phyloP scores from a whole-genome alignment of 2,888 invertebrate genomes.

The Lasioglossum vierecki region DNA sequence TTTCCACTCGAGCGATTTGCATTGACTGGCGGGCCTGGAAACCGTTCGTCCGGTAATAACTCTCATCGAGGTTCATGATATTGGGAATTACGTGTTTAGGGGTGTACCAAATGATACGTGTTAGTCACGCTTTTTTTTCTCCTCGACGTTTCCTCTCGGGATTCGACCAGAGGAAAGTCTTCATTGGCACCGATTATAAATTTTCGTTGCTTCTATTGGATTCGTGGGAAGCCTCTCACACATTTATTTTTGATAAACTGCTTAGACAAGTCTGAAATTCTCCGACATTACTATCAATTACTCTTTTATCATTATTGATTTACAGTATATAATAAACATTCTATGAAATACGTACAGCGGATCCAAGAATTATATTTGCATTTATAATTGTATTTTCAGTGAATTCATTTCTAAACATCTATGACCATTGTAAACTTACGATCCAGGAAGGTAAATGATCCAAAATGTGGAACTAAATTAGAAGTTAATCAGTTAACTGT shows the following conservation, averaged over 20 bases:
- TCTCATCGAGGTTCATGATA: constrained; percentile 34
- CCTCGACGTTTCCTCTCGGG: background rate
- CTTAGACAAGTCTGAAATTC: background rate
- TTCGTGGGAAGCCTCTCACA: background rate
- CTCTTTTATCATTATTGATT: too few relatives aligned
- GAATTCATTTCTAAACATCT: too few relatives aligned
- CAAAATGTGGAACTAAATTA: background rate
- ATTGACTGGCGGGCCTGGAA: constrained; percentile 34
- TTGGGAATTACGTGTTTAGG: constrained; percentile 22
- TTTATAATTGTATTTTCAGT: too few relatives aligned
- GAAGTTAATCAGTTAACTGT: background rate
- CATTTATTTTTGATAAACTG: background rate
- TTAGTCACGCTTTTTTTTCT: background rate
- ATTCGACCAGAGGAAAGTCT: background rate
- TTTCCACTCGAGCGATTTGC: constrained; percentile 43
- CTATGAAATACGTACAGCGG: too few relatives aligned
- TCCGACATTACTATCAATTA: too few relatives aligned
- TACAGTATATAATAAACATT: too few relatives aligned
- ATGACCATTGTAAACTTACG: too few relatives aligned
- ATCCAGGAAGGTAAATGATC: background rate
- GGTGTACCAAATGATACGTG: background rate
- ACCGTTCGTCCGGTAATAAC: constrained; percentile 46
- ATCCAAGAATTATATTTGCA: too few relatives aligned
- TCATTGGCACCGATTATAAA: constrained; percentile 1
- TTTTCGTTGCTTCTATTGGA: background rate